These are phyloP conservation scores for Rachycentron canadum DNA, from an alignment of 2,797 vertebrate species.

Conservation along the genomic window DNA sequence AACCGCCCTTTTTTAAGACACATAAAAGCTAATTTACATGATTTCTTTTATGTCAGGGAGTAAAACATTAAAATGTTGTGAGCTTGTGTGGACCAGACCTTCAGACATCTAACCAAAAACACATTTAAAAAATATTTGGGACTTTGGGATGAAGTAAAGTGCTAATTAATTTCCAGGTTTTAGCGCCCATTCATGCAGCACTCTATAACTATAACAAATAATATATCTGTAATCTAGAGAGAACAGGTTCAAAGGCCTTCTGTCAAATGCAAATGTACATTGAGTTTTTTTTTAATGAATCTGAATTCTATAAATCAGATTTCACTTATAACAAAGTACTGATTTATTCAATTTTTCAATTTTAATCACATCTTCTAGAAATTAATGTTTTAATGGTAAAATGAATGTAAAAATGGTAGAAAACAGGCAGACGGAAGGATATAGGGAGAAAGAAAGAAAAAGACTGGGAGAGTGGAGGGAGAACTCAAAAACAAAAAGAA, in stretches of 20 bases:
- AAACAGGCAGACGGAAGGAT: slow-evolving; percentile 8
- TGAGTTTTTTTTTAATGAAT: slow-evolving; percentile 10
- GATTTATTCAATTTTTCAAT: slow-evolving; percentile 43
- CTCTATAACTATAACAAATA: not conserved
- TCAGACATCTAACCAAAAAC: too few species aligned
- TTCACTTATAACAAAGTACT: slow-evolving; percentile 2
- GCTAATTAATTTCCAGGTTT: too few species aligned
- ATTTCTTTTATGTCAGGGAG: too few species aligned
- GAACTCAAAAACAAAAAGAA: slow-evolving; percentile 18
- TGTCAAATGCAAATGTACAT: not conserved
- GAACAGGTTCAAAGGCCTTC: not conserved
- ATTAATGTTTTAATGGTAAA: slow-evolving; percentile 48
- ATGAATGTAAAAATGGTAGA: not conserved
- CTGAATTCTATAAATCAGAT: slow-evolving; percentile 3
- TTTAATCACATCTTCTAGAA: slow-evolving; percentile 36
- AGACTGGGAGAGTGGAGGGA: not conserved
- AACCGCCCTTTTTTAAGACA: too few species aligned
- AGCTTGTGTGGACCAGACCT: too few species aligned
- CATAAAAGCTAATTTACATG: too few species aligned
- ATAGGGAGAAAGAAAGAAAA: slow-evolving; percentile 3
- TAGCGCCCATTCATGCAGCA: too few species aligned
- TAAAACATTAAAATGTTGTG: too few species aligned
- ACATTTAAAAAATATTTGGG: too few species aligned
- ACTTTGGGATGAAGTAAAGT: too few species aligned
- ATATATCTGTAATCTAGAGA: not conserved